Conservation (phyloP, 2,797 vertebrate genomes). For the Hippoglossus hippoglossus region DNA sequence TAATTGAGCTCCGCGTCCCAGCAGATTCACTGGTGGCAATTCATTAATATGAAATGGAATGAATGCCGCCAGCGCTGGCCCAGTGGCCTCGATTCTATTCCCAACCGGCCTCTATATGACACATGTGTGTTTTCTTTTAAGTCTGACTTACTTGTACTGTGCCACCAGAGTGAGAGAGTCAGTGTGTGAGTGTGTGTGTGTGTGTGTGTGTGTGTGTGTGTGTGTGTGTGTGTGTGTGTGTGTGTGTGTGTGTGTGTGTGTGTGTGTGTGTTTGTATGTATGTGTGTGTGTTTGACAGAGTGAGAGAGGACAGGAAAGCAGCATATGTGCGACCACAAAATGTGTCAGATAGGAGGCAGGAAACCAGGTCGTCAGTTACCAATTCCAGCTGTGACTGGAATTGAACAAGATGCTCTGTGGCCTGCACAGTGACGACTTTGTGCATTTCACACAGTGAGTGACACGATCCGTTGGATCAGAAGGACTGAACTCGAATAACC, state of each 20-base stretch:
- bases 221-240: conserved; percentile 14
- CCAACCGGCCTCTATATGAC: conserved; percentile 69
- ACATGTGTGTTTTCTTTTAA: conserved; percentile 88
- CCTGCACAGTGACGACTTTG: conserved; percentile 28
- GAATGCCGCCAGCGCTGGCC: conserved; percentile 85
- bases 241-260: conserved; percentile 14
- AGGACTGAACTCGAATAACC: conserved; percentile 4
- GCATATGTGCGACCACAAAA: conserved; percentile 71
- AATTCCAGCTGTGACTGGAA: conserved; percentile 67
- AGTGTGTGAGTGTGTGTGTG: conserved; percentile 18
- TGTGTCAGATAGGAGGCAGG: conserved; percentile 74
- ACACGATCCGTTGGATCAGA: background rate
- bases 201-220: conserved; percentile 13
- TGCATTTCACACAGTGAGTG: conserved; percentile 26
- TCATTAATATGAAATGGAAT: conserved; percentile 87
- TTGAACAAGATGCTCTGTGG: conserved; percentile 40
- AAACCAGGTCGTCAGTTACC: conserved; percentile 75
- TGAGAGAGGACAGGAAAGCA: conserved; percentile 33
- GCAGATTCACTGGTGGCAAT: conserved; percentile 79
- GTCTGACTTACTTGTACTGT: conserved; percentile 86
- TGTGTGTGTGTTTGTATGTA: conserved; percentile 1
- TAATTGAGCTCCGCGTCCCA: conserved; percentile 85
- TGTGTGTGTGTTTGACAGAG: conserved; percentile 5
- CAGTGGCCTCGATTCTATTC: conserved; percentile 86
- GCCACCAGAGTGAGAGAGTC: conserved; percentile 50